Evolutionary conservation across 2,888 invertebrate genomes (phyloP).

Genomic region (Macrosiphum euphorbiae): DNA sequence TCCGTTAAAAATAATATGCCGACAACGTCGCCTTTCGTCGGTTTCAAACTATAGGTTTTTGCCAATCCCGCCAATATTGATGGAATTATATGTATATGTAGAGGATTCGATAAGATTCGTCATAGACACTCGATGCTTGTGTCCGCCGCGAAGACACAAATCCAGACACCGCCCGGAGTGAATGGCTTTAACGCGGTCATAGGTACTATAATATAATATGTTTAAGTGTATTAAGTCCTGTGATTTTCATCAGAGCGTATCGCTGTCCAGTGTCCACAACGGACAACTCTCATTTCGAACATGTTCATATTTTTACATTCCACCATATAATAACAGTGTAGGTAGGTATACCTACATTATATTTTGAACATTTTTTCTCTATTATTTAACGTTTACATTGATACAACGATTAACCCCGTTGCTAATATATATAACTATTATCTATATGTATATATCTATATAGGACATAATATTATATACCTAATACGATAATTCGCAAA

Average conservation of each 20-base stretch:
- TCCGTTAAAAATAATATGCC: not conserved
- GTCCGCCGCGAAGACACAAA: not conserved
- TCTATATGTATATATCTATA: too few relatives aligned
- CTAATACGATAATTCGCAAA: not conserved
- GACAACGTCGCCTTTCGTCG: not conserved
- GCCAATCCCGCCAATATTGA: not conserved
- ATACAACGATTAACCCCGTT: constrained; percentile 24
- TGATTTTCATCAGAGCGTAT: constrained; percentile 42
- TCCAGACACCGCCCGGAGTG: not conserved
- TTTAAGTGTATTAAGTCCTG: not conserved
- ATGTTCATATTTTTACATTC: constrained; percentile 24
- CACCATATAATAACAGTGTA: not conserved
- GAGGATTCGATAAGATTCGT: not conserved
- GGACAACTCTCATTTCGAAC: not conserved
- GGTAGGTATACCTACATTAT: too few relatives aligned
- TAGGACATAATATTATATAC: not conserved
- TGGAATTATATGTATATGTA: not conserved
- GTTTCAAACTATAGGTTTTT: not conserved
- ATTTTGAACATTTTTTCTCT: not conserved
- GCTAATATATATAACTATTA: too few relatives aligned
- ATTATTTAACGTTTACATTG: constrained; percentile 16
- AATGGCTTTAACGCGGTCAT: not conserved
- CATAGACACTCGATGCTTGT: not conserved
- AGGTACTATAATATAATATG: not conserved
- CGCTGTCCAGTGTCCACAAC: not conserved